phyloP scores from a whole-genome alignment of 1,140 invertebrate species.

The Cardiocondyla obscurior region DNA sequence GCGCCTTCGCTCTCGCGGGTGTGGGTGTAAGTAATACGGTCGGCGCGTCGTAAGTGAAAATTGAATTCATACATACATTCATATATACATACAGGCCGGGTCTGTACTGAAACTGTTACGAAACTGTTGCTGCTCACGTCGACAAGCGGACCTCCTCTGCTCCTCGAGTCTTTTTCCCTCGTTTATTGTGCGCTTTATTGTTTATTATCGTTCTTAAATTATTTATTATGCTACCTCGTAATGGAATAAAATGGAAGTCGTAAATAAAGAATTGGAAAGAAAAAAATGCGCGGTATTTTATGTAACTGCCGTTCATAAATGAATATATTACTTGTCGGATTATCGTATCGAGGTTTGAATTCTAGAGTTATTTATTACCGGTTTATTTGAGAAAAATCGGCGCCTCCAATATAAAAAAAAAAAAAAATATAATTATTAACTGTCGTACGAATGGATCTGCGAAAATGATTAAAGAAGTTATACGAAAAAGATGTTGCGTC shows the following conservation, averaged over 20 bases:
- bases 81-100: no score
- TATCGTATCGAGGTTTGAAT: background rate
- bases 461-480: no score
- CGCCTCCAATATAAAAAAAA: background rate
- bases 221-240: background rate
- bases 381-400: background rate
- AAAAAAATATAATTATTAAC: no score
- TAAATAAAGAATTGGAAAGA: background rate
- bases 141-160: background rate
- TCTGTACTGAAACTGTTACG: background rate
- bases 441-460: no score
- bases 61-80: conserved; percentile 16
- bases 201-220: background rate
- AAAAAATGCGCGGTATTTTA: background rate
- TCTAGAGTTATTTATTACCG: conserved; percentile 13
- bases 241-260: background rate
- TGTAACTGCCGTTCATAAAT: background rate
- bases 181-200: background rate
- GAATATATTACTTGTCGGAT: background rate
- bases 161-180: background rate
- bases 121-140: conserved; percentile 27
- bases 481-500: background rate
- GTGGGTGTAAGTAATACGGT: conserved; percentile 6
- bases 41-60: conserved; percentile 22
- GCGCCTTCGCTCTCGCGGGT: background rate